Percentiles rank a stretch among this genome's conserved stretches.
Conservation (phyloP, 2,888 invertebrate species). For the Danaus chrysippus region DNA sequence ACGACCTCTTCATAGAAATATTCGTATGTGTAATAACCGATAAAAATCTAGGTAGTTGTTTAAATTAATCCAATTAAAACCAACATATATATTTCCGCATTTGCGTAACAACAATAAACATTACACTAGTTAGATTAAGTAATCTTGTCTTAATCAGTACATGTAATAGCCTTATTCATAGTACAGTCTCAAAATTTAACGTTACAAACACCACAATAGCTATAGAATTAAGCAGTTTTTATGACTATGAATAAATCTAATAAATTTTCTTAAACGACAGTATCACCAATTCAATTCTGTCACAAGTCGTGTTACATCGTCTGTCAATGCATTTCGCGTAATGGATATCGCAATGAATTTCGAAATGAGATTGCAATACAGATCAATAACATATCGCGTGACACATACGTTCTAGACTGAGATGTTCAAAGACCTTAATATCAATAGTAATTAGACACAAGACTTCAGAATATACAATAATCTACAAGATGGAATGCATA, state of each 20-base stretch:
- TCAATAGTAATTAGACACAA: background rate
- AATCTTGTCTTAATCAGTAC: constrained; percentile 3
- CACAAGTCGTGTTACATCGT: too few relatives aligned
- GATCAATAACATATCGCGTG: constrained; percentile 22
- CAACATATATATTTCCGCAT: background rate
- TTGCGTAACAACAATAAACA: background rate
- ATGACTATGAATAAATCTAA: too few relatives aligned
- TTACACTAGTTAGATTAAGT: constrained; percentile 1
- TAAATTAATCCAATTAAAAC: background rate
- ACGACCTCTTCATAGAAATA: background rate
- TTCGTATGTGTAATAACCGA: background rate
- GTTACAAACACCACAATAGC: too few relatives aligned
- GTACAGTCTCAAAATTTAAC: too few relatives aligned
- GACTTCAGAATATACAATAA: background rate
- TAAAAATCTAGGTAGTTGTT: background rate
- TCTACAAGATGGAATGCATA: too few relatives aligned
- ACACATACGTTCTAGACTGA: constrained; percentile 16
- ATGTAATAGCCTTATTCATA: background rate
- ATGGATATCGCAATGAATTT: constrained; percentile 21
- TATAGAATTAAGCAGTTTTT: too few relatives aligned
- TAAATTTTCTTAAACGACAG: too few relatives aligned
- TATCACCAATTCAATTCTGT: too few relatives aligned
- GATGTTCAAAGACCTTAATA: constrained; percentile 13
- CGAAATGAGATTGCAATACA: constrained; percentile 21
- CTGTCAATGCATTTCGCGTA: constrained; percentile 15